Percentiles rank a stretch among this genome's conserved stretches.
Evolutionary conservation across 2,888 invertebrate species (phyloP).

Genomic region (Ichneumoninae sp.): DNA sequence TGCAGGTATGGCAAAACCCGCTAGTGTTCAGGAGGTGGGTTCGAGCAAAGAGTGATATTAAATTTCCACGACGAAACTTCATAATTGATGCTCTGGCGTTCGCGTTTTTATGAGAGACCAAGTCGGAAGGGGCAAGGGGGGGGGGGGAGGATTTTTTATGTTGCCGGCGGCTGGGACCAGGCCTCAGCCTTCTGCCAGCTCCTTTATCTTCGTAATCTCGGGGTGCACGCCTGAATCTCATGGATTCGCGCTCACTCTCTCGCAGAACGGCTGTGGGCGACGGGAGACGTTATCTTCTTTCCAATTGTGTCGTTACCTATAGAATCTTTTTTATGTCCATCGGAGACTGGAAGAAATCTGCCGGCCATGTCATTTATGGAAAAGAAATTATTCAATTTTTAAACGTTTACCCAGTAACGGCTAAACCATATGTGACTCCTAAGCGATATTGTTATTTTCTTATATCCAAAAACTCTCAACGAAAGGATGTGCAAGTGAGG

Average conservation of each 20-base stretch:
- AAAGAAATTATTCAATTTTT: not conserved
- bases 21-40: not conserved
- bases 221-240: conserved; percentile 29
- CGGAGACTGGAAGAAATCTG: not conserved
- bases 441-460: not conserved
- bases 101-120: conserved; percentile 46
- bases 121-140: not conserved
- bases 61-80: conserved; percentile 63
- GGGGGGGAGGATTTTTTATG: conserved; percentile 30
- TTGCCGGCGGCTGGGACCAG: conserved; percentile 7
- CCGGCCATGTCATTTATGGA: not conserved
- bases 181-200: conserved; percentile 16
- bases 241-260: conserved; percentile 19
- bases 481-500: too few species aligned
- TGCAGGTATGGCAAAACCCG: not conserved
- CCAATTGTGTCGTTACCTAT: not conserved
- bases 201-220: conserved; percentile 63
- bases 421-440: not conserved
- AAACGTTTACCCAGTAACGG: too few species aligned
- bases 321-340: not conserved
- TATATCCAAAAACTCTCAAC: too few species aligned
- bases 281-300: not conserved
- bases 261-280: not conserved
- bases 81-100: conserved; percentile 63
- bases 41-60: conserved; percentile 59